Percentiles rank a stretch among this genome's conserved stretches.
Evolutionary conservation across 2,113 vertebrate species (phyloP).

Genomic region (Plestiodon gilberti): DNA sequence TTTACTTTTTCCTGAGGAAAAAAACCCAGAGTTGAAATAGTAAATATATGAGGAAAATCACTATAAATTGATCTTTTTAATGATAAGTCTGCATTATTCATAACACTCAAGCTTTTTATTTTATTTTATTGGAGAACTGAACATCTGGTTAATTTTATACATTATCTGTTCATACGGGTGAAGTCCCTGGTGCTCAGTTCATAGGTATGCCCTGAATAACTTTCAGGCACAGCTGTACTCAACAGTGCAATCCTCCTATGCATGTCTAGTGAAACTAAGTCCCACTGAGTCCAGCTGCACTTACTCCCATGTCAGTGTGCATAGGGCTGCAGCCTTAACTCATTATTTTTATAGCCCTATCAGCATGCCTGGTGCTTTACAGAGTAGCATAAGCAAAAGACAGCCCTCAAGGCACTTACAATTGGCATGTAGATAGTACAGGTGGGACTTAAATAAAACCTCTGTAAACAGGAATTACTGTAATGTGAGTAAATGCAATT

Average conservation of each 20-base stretch:
- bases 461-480: not conserved
- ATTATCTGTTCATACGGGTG: constrained; percentile 43
- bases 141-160: constrained; percentile 47
- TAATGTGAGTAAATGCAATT: not conserved
- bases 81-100: constrained; percentile 61
- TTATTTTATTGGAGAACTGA: constrained; percentile 53
- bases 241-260: not conserved
- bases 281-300: no score
- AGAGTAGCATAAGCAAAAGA: not conserved
- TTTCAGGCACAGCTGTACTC: not conserved
- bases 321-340: not conserved
- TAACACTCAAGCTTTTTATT: constrained; percentile 25
- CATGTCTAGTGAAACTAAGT: no score
- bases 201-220: constrained; percentile 29
- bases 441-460: not conserved
- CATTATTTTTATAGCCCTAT: not conserved
- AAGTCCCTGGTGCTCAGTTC: constrained; percentile 42
- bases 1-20: constrained; percentile 62
- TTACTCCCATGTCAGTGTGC: no score
- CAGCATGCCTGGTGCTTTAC: not conserved
- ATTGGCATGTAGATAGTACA: not conserved
- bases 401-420: not conserved
- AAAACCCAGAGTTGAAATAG: constrained; percentile 64
- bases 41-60: constrained; percentile 62
- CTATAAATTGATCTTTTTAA: constrained; percentile 66